Evolutionary conservation across 2,797 vertebrate species (phyloP).

Genomic region (Leptoclinus maculatus): DNA sequence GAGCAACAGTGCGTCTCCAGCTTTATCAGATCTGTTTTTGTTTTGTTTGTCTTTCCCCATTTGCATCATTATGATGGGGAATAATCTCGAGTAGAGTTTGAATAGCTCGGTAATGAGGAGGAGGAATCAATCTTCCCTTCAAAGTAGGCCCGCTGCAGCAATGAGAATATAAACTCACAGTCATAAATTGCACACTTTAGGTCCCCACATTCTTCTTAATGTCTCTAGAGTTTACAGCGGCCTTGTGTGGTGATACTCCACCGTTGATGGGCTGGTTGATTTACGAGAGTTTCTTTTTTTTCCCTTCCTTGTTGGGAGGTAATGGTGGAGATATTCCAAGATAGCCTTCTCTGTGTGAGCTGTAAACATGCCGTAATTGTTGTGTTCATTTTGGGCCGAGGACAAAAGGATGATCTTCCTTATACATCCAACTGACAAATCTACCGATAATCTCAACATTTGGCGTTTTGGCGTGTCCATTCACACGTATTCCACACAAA

Average conservation of each 20-base stretch:
- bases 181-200: conserved; percentile 74
- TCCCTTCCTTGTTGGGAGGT: conserved; percentile 43
- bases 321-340: conserved; percentile 66
- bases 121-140: conserved; percentile 78
- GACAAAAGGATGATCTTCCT: conserved; percentile 76
- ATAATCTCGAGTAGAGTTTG: conserved; percentile 72
- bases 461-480: conserved; percentile 68
- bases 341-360: conserved; percentile 60
- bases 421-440: conserved; percentile 84
- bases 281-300: conserved; percentile 47
- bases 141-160: conserved; percentile 72
- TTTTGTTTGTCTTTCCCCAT: conserved; percentile 78
- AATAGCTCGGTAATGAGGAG: conserved; percentile 78
- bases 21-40: conserved; percentile 70
- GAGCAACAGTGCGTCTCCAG: conserved; percentile 59
- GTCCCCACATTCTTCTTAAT: conserved; percentile 72
- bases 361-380: conserved; percentile 81
- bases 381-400: conserved; percentile 78
- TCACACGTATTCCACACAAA: conserved; percentile 83
- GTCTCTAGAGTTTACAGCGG: conserved; percentile 66
- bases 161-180: conserved; percentile 74
- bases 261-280: conserved; percentile 53
- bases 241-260: conserved; percentile 62
- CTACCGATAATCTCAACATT: conserved; percentile 80
- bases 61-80: conserved; percentile 74